Evolutionary conservation across 2,888 invertebrate species (phyloP).

Genomic region (Ashinkailepas kermadecensis): DNA sequence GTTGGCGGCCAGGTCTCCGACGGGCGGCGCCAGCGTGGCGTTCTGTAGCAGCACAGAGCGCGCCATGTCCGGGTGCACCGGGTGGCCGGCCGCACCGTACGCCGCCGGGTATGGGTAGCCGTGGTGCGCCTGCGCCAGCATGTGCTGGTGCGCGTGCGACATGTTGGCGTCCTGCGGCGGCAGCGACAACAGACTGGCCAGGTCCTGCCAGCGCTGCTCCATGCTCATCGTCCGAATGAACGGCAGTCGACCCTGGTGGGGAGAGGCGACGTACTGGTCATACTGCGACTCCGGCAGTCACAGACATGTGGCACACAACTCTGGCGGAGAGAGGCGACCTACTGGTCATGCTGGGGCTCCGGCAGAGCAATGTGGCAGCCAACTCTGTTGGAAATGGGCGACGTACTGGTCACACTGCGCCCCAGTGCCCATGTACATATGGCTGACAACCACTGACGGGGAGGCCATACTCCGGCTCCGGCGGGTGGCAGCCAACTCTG

Average conservation of each 20-base stretch:
- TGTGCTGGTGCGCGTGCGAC: slow-evolving; percentile 42
- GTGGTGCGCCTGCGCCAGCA: slow-evolving; percentile 34
- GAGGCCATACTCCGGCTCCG: no score
- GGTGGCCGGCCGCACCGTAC: slow-evolving; percentile 27
- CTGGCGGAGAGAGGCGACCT: no score
- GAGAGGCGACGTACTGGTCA: no score
- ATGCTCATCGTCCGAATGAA: slow-evolving; percentile 26
- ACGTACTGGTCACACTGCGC: no score
- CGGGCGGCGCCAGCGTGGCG: slow-evolving; percentile 55
- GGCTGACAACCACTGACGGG: no score
- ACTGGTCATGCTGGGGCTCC: no score
- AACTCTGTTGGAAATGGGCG: no score
- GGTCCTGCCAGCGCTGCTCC: slow-evolving; percentile 48
- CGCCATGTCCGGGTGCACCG: slow-evolving; percentile 30
- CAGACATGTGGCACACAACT: no score
- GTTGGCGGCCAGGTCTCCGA: slow-evolving; percentile 41
- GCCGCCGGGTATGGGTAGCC: slow-evolving; percentile 39
- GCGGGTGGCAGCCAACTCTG: no score
- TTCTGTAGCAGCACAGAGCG: slow-evolving; percentile 56
- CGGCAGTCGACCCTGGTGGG: slow-evolving; percentile 8
- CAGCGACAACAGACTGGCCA: slow-evolving; percentile 73
- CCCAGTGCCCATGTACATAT: no score
- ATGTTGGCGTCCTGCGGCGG: slow-evolving; percentile 44
- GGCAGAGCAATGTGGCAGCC: no score
- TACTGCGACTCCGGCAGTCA: no score